A percentile compares a stretch with the other conserved stretches of the same genome.
These are phyloP conservation scores for Ceratotherium simum DNA, from an alignment of 2,113 vertebrate genomes.

Conservation along the genomic window DNA sequence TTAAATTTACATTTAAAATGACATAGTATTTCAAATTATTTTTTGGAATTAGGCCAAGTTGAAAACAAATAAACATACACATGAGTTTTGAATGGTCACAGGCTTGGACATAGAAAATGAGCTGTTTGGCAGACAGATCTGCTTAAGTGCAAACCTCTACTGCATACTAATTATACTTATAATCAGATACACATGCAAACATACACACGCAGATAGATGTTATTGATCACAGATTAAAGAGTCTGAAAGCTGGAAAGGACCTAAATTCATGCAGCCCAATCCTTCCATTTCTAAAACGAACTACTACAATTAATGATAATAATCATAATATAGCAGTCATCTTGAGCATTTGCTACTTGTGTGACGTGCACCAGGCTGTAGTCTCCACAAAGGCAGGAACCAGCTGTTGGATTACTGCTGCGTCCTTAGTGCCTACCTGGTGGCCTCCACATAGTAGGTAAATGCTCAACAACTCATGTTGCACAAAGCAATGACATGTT, in stretches of 20 bases:
- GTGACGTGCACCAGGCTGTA: neutral
- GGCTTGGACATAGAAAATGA: slow-evolving; percentile 12
- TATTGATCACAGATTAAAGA: slow-evolving; percentile 38
- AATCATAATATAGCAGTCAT: neutral
- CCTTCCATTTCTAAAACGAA: slow-evolving; percentile 35
- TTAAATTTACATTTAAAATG: slow-evolving; percentile 11
- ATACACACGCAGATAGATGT: neutral
- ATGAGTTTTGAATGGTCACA: slow-evolving; percentile 6
- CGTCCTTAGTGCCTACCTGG: neutral
- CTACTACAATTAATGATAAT: neutral
- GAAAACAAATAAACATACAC: slow-evolving; percentile 25
- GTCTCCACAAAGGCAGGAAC: neutral
- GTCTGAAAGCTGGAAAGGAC: neutral
- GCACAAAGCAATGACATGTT: neutral
- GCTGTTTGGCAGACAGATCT: neutral
- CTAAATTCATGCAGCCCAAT: neutral
- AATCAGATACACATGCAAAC: neutral
- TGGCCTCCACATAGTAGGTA: neutral
- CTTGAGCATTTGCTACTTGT: neutral
- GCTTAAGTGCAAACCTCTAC: neutral
- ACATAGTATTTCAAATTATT: neutral
- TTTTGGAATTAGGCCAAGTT: neutral
- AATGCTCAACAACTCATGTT: neutral
- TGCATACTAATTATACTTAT: slow-evolving; percentile 8
- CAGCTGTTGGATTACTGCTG: neutral